phyloP scores from a whole-genome alignment of 2,888 invertebrate genomes.

The Leucophenga montana region DNA sequence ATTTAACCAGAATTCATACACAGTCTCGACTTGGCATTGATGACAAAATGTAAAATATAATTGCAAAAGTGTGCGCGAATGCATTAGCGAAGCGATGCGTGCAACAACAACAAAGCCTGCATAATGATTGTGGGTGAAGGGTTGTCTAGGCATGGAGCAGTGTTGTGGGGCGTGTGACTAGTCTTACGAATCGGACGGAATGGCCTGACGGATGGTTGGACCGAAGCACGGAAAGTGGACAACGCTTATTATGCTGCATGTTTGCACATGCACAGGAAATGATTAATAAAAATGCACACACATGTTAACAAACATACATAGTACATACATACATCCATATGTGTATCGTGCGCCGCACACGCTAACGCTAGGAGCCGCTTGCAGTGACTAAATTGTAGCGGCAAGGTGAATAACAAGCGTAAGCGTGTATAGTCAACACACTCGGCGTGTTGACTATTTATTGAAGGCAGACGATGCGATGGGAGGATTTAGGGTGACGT shows the following conservation, averaged over 20 bases:
- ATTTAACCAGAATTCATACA: too few relatives aligned
- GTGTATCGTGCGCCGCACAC: background rate
- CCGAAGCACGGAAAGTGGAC: background rate
- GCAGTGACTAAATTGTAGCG: background rate
- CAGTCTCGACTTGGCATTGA: too few relatives aligned
- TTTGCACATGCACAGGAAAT: constrained; percentile 34
- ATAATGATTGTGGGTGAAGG: too few relatives aligned
- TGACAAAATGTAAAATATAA: background rate
- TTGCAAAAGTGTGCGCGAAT: background rate
- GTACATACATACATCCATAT: constrained; percentile 2
- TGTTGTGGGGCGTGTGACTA: too few relatives aligned
- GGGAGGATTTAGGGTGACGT: too few relatives aligned
- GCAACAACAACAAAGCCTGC: background rate
- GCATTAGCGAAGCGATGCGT: background rate
- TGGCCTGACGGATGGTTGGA: background rate
- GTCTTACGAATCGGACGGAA: background rate
- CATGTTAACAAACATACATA: constrained; percentile 13
- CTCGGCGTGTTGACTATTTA: too few relatives aligned
- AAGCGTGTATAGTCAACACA: too few relatives aligned
- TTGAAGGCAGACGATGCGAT: too few relatives aligned
- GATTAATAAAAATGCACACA: constrained; percentile 34
- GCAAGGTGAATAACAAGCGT: constrained; percentile 1
- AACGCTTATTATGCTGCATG: background rate
- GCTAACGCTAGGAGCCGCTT: too few relatives aligned
- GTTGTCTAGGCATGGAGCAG: too few relatives aligned